phyloP scores from a whole-genome alignment of 1,140 invertebrate species.

The Pararge aegeria region DNA sequence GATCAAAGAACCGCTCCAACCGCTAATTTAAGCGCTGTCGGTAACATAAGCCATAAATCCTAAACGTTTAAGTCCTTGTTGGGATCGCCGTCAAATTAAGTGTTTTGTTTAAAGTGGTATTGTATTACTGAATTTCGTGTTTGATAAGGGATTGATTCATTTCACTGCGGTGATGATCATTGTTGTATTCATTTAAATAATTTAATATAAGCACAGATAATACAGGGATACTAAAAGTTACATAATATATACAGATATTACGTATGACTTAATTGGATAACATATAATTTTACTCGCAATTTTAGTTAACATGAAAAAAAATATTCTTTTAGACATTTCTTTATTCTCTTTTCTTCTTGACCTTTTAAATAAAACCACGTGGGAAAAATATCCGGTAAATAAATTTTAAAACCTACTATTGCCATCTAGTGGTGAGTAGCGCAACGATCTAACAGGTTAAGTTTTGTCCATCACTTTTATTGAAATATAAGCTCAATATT shows the following conservation, averaged over 20 bases:
- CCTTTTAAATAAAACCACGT: too few species aligned
- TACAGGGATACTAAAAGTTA: too few species aligned
- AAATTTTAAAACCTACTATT: background rate
- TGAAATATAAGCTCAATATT: background rate
- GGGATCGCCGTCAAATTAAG: slow-evolving; percentile 9
- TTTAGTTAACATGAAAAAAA: too few species aligned
- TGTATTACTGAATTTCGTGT: background rate
- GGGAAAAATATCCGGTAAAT: background rate
- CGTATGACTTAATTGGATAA: too few species aligned
- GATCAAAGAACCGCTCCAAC: slow-evolving; percentile 41
- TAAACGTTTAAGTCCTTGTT: slow-evolving; percentile 19
- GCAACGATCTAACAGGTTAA: slow-evolving; percentile 1
- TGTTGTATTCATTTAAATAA: too few species aligned
- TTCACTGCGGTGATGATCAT: background rate
- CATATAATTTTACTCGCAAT: too few species aligned
- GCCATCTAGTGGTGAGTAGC: slow-evolving; percentile 41
- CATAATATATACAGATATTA: too few species aligned
- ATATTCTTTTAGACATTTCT: too few species aligned
- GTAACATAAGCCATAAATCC: slow-evolving; percentile 25
- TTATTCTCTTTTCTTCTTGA: too few species aligned
- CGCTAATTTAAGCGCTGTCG: slow-evolving; percentile 14
- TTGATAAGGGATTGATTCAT: background rate
- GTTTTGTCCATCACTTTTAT: background rate
- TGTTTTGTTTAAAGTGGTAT: slow-evolving; percentile 7
- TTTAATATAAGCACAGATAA: too few species aligned